Evolutionary conservation across 1,140 invertebrate species (phyloP).

Genomic region (Tribolium castaneum): DNA sequence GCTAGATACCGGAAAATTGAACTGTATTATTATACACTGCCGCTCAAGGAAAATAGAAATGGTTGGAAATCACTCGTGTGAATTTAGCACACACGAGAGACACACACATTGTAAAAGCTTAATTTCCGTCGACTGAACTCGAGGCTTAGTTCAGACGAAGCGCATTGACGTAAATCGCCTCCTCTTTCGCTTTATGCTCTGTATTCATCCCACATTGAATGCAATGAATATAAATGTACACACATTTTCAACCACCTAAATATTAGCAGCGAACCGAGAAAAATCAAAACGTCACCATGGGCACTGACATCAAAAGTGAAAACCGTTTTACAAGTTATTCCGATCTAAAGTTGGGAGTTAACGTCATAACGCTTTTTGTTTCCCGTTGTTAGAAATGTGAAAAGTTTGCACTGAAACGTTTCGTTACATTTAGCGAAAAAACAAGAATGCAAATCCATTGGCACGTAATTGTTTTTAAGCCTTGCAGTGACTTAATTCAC

Average conservation of each 20-base stretch:
- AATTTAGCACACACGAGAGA: conserved; percentile 22
- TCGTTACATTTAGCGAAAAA: too few relatives aligned
- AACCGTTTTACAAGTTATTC: too few relatives aligned
- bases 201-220: not conserved
- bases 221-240: not conserved
- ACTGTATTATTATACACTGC: conserved; percentile 1
- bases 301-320: too few relatives aligned
- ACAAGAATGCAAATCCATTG: too few relatives aligned
- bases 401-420: too few relatives aligned
- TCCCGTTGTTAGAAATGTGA: too few relatives aligned
- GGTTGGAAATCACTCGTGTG: not conserved
- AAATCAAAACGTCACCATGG: too few relatives aligned
- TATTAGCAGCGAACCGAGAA: not conserved
- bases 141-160: not conserved
- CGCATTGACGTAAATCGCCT: not conserved
- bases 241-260: not conserved
- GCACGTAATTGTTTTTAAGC: too few relatives aligned
- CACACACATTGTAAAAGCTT: conserved; percentile 25
- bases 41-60: conserved; percentile 8
- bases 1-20: conserved; percentile 12
- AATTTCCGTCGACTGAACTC: conserved; percentile 3
- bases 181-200: not conserved
- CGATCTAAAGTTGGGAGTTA: too few relatives aligned
- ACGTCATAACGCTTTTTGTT: too few relatives aligned
- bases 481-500: not conserved